A percentile compares a stretch with the other conserved stretches of the same genome.
phyloP scores from a whole-genome alignment of 2,113 vertebrate species.

The Sigmodon hispidus region DNA sequence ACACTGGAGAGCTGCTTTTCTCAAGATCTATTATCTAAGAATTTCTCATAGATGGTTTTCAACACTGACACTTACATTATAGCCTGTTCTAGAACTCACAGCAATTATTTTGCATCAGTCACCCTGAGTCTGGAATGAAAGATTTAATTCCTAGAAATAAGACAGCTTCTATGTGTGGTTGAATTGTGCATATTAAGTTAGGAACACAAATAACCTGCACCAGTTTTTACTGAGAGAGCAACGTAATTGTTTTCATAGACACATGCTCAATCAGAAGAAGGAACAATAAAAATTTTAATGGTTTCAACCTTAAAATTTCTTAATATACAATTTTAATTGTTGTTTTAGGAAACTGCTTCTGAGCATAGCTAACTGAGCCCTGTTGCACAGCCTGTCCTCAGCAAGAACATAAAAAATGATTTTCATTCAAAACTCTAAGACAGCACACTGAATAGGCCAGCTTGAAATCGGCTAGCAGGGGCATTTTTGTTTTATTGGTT shows the following conservation, averaged over 20 bases:
- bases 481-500: not conserved
- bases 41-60: not conserved
- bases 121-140: not conserved
- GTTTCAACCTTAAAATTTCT: not conserved
- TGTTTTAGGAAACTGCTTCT: not conserved
- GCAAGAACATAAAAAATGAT: not conserved
- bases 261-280: conserved; percentile 2
- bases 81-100: not conserved
- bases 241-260: not conserved
- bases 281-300: not conserved
- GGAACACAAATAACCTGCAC: not conserved
- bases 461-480: not conserved
- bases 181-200: not conserved
- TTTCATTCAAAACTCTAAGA: not conserved
- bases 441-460: not conserved
- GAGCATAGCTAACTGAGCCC: not conserved
- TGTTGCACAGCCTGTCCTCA: not conserved
- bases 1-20: not conserved
- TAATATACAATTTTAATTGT: not conserved
- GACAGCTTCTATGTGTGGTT: not conserved
- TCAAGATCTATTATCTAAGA: not conserved
- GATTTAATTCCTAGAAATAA: conserved; percentile 6
- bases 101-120: not conserved
- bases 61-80: not conserved
- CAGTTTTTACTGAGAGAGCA: not conserved